These are phyloP conservation scores for Scartelaos histophorus DNA, from an alignment of 2,113 vertebrate genomes.

Conservation along the genomic window DNA sequence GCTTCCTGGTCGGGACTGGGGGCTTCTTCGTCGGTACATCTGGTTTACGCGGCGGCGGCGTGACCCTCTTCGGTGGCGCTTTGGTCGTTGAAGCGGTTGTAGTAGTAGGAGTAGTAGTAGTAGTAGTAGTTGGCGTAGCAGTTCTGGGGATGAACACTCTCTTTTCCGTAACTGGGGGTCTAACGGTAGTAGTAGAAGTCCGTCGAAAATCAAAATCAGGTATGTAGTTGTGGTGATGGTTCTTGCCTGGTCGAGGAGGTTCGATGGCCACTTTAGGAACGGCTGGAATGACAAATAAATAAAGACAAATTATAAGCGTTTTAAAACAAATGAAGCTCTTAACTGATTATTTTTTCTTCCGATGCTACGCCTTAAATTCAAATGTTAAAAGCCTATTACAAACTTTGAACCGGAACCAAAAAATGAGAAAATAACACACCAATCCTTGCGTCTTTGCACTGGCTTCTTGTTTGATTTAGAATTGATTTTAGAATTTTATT, in stretches of 20 bases:
- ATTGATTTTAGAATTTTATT: no score
- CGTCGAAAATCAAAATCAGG: constrained; percentile 76
- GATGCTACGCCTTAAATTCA: constrained; percentile 36
- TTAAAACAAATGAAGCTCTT: constrained; percentile 46
- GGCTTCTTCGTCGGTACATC: constrained; percentile 54
- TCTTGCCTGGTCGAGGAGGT: constrained; percentile 74
- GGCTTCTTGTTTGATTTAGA: no score
- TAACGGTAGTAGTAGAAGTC: constrained; percentile 66
- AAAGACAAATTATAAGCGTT: constrained; percentile 53
- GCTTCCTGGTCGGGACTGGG: constrained; percentile 57
- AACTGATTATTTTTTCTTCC: constrained; percentile 46
- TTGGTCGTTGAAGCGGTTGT: constrained; percentile 5
- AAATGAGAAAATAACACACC: no score
- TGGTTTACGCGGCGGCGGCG: constrained; percentile 50
- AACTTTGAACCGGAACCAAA: no score
- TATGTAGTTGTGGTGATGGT: constrained; percentile 78
- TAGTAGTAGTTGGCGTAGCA: constrained; percentile 41
- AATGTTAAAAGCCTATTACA: constrained; percentile 43
- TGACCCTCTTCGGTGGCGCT: constrained; percentile 44
- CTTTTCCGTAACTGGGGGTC: constrained; percentile 59
- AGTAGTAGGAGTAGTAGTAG: constrained; percentile 40
- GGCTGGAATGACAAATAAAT: constrained; percentile 67
- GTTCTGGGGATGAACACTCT: constrained; percentile 57
- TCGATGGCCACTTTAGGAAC: constrained; percentile 84
- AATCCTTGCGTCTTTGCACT: no score